Evolutionary conservation across 2,888 invertebrate species (phyloP).

Genomic region (Philonicus albiceps): DNA sequence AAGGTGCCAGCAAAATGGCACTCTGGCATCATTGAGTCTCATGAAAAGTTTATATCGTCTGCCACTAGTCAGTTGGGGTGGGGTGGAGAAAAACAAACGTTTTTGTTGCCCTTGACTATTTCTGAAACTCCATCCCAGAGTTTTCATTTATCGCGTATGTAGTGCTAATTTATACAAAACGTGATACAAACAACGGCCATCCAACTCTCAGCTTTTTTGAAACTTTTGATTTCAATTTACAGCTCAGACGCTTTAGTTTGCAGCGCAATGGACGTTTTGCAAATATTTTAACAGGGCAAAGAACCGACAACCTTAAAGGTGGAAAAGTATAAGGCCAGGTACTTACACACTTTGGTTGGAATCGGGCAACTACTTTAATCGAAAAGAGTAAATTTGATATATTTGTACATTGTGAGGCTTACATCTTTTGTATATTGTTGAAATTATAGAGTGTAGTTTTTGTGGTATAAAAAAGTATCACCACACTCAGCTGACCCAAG

Average conservation of each 20-base stretch:
- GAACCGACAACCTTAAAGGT: not conserved
- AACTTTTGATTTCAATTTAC: not conserved
- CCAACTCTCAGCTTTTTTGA: not conserved
- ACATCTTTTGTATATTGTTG: too few relatives aligned
- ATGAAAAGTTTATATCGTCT: not conserved
- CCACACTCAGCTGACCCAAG: not conserved
- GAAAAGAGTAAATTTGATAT: not conserved
- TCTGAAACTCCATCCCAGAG: not conserved
- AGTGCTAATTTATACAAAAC: not conserved
- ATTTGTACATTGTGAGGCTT: too few relatives aligned
- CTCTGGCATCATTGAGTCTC: not conserved
- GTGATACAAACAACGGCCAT: not conserved
- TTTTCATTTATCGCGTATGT: not conserved
- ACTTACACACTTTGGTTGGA: not conserved
- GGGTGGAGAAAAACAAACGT: not conserved
- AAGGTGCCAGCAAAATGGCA: not conserved
- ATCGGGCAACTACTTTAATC: not conserved
- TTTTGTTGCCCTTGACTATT: not conserved
- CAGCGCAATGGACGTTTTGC: not conserved
- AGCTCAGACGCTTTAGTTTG: not conserved
- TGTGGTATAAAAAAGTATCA: too few relatives aligned
- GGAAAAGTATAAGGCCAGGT: not conserved
- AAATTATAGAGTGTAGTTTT: too few relatives aligned
- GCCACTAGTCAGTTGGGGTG: not conserved
- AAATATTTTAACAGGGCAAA: not conserved